Conservation (phyloP, 2,888 invertebrate genomes). For the Sepioteuthis lessoniana region DNA sequence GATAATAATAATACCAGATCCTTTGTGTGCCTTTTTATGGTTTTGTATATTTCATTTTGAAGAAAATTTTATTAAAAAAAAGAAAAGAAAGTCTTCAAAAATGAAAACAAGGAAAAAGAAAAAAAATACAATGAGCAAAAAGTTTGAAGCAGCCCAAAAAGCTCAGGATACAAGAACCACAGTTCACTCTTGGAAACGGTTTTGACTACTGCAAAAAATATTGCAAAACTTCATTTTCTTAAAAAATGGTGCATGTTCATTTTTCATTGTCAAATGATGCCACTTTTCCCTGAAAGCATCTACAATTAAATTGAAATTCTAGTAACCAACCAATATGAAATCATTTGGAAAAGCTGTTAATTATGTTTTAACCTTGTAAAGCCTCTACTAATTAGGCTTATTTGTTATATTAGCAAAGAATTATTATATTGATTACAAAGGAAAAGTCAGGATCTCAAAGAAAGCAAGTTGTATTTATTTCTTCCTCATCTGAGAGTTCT, state of each 20-base stretch:
- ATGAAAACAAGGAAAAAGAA: no score
- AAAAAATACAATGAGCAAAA: conserved; percentile 18
- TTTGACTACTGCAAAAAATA: no score
- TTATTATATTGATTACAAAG: not conserved
- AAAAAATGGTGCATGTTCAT: not conserved
- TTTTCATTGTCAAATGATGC: not conserved
- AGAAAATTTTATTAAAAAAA: no score
- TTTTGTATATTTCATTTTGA: not conserved
- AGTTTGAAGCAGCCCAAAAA: not conserved
- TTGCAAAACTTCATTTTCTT: no score
- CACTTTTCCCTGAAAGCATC: not conserved
- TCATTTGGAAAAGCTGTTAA: not conserved
- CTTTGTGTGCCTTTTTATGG: not conserved
- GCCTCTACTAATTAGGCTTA: not conserved
- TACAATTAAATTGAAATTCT: not conserved
- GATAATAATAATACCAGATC: no score
- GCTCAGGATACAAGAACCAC: not conserved
- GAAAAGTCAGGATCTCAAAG: not conserved
- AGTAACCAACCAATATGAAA: not conserved
- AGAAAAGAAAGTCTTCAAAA: no score
- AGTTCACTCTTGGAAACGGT: not conserved
- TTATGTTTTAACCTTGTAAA: not conserved
- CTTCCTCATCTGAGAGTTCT: not conserved
- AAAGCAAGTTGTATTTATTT: not conserved
- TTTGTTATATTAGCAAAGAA: not conserved